A percentile compares a stretch with the other conserved stretches of the same genome.
phyloP scores from a whole-genome alignment of 2,888 invertebrate genomes.

The Bhutanitis thaidina region DNA sequence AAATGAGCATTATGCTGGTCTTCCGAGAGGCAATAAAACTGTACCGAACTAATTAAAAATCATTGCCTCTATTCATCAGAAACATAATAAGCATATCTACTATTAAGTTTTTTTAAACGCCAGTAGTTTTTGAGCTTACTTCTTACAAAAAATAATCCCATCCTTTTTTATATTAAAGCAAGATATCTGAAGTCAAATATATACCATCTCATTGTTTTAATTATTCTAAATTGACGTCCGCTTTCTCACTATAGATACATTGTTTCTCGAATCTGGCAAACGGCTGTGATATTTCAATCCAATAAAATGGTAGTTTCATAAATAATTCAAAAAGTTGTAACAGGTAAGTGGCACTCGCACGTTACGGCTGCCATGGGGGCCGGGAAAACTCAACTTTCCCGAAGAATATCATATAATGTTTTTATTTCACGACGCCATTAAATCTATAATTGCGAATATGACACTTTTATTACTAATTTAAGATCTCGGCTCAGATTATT shows the following conservation, averaged over 20 bases:
- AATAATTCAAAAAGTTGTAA: slow-evolving; percentile 75
- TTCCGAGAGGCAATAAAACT: too few species aligned
- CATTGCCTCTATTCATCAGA: too few species aligned
- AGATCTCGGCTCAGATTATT: too few species aligned
- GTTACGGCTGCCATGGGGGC: slow-evolving; percentile 63
- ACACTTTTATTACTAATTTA: too few species aligned
- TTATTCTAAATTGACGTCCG: slow-evolving; percentile 27
- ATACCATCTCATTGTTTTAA: neutral
- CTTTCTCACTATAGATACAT: slow-evolving; percentile 38
- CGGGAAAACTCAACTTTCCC: slow-evolving; percentile 42
- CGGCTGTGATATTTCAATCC: slow-evolving; percentile 65
- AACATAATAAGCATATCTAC: too few species aligned
- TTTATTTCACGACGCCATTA: slow-evolving; percentile 57
- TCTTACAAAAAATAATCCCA: too few species aligned
- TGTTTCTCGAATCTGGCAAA: slow-evolving; percentile 43
- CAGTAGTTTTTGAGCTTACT: too few species aligned
- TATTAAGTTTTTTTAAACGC: too few species aligned
- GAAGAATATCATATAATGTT: slow-evolving; percentile 51
- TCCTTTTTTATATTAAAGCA: too few species aligned
- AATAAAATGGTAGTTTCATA: slow-evolving; percentile 72
- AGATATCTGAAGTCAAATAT: too few species aligned
- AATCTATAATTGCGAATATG: slow-evolving; percentile 43
- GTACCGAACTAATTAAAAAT: too few species aligned
- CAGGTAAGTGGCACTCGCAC: slow-evolving; percentile 72
- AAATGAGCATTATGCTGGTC: too few species aligned